Conservation (phyloP, 2,888 invertebrate species). For the Trachelus tabidus region DNA sequence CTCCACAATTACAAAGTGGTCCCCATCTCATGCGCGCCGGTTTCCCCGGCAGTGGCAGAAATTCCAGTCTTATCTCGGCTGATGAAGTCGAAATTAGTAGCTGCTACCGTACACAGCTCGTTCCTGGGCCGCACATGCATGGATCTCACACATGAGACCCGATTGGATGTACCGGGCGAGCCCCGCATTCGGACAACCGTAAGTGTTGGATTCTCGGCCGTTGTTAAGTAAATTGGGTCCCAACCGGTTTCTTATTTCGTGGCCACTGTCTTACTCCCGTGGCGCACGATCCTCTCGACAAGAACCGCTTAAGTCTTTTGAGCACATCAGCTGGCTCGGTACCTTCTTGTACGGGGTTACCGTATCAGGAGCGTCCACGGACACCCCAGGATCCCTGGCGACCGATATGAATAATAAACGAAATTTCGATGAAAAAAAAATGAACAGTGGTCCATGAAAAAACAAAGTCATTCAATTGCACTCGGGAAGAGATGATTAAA, state of each 20-base stretch:
- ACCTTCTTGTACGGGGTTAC: not conserved
- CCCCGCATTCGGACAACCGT: conserved; percentile 52
- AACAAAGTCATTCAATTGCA: not conserved
- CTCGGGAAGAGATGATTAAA: not conserved
- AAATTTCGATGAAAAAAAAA: not conserved
- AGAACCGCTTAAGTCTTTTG: conserved; percentile 27
- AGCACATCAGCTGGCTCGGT: not conserved
- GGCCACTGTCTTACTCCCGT: conserved; percentile 63
- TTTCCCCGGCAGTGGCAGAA: conserved; percentile 43
- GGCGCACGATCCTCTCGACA: conserved; percentile 30
- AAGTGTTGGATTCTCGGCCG: conserved; percentile 65
- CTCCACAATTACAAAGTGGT: conserved; percentile 12
- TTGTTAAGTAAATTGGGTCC: conserved; percentile 67
- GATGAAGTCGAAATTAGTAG: conserved; percentile 67
- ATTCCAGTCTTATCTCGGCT: conserved; percentile 63
- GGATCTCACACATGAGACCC: conserved; percentile 14
- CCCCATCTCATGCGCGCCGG: conserved; percentile 23
- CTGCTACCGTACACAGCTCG: conserved; percentile 61
- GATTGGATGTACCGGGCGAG: conserved; percentile 15
- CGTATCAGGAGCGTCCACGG: not conserved
- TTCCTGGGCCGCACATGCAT: conserved; percentile 40
- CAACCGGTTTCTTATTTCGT: conserved; percentile 66
- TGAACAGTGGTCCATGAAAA: not conserved
- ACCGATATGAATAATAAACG: not conserved
- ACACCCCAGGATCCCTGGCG: not conserved